Percentiles rank a stretch among this genome's conserved stretches.
Evolutionary conservation across 2,797 vertebrate genomes (phyloP).

Genomic region (Alca torda): DNA sequence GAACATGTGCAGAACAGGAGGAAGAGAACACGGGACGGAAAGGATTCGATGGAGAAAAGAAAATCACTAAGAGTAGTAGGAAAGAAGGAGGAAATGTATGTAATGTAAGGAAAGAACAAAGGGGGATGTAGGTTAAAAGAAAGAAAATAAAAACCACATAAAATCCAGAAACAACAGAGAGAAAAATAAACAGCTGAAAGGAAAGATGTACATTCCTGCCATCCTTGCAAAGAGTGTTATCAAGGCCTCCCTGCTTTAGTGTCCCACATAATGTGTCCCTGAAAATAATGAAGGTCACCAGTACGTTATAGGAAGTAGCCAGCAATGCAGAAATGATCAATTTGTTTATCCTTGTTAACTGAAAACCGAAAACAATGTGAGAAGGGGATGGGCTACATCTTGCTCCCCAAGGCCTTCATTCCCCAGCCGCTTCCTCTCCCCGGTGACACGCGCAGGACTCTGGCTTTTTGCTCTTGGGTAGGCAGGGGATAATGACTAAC

Average conservation of each 20-base stretch:
- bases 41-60: not conserved
- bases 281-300: slow-evolving; percentile 52
- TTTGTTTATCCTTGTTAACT: slow-evolving; percentile 59
- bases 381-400: not conserved
- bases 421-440: not conserved
- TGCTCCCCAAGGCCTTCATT: not conserved
- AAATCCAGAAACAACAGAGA: not conserved
- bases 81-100: not conserved
- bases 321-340: slow-evolving; percentile 42
- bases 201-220: not conserved
- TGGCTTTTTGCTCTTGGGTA: not conserved
- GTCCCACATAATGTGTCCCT: slow-evolving; percentile 12
- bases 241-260: not conserved
- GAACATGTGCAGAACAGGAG: not conserved
- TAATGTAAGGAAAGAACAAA: not conserved
- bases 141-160: not conserved
- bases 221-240: not conserved
- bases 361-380: not conserved
- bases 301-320: not conserved
- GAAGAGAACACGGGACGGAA: not conserved
- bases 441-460: fast-evolving
- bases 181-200: not conserved
- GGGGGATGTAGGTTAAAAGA: not conserved
- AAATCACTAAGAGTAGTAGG: not conserved
- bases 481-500: not conserved